Base-by-base conservation (phyloP, 2,797 vertebrate genomes). In the Moxostoma hubbsi region DNA sequence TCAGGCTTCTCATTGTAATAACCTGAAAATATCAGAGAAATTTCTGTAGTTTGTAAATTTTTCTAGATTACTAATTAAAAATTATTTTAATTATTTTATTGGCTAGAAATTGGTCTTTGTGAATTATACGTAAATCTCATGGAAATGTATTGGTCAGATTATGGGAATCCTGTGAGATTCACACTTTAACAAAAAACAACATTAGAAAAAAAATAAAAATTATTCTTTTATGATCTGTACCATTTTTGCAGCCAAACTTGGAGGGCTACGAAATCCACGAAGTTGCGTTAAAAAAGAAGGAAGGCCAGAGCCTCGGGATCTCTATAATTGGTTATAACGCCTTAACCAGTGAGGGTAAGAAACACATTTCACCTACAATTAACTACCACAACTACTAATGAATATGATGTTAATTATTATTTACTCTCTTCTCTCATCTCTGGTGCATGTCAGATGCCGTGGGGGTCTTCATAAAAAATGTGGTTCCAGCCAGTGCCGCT, bases 271-370 rank as follows among this genome's bases (percentile, higher is more conserved):
- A 97, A 90, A 93, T 94, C 81, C 96, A 95, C 0, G 92, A 98
- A 10, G 95, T 99, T 75, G 86, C 95, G 49, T 92, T 99, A 65
- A 82, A 87, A 69, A 98, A 96, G 90, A 95, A 94, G 84, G 95
- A 96, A 1, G 96, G 95, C 0, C 97, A 99, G 88, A 98, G 97
- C 84, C 93, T 99, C 9, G 98, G 97, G 0, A 97, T 99, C 93
- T 97, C 96, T 84, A 97, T 99, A 85, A 90, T 98, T 67, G 97
- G 97, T 5, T 94, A 95, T 89, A 94, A 94, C 83, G 93, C 95
- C 36, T 81, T 90, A 0, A 91, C 89, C 79, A 94, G 92, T 57
- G 71, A 91, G 57, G 96, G 97, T 97, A 87, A 76, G 49, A 63
- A 15, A 51, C 9, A 8, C 0, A 4, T 54, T 58, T 58, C 11